Base-by-base conservation (phyloP, 2,797 vertebrate genomes). In the Hypotaenidia philippensis region DNA sequence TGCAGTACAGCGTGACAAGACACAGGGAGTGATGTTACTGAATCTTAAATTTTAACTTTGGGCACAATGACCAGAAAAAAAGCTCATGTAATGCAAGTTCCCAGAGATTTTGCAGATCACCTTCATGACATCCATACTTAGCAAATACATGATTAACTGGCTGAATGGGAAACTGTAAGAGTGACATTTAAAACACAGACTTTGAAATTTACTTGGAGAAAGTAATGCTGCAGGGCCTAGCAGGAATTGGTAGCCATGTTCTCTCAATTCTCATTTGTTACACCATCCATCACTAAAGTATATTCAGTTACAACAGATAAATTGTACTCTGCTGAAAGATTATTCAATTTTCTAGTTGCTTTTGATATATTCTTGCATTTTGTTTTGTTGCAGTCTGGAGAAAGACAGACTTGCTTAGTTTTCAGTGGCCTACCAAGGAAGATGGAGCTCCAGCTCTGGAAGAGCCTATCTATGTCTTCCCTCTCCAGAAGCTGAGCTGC, bases 31-130 rank as follows among this genome's bases (percentile, higher is more conserved):
- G 21, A 68, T 75, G 63, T 76, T 72, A 65, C 1, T 32, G 80
- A 87, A 56, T 63, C 66, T 81, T 93, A 85, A 61, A 74, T 95
- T 87, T 90, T 94, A 81, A 93, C 69, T 94, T 87, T 63, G 81
- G 49, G 55, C 47, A 84, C 44, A 79, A 47, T 87, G 77, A 92
- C 59, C 36, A 29, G 76, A 57, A 60, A 95, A 96, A 96, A 87
- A 70, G 68, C 56, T 61, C 66, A 49, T 18, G 29, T 66, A 93
- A 79, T 41, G 38, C 31, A 81, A 80, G 55, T 92, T 89, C 76
- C 85, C 89, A 96, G 81, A 87, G 64, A 68, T 81, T 84, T 88
- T 87, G 84, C 60, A 80, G 74, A 70, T 80, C 69, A 63, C 40
- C 52, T 89, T 91, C 92, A 87, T 57, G 49, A 89, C 64, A 96